phyloP scores from a whole-genome alignment of 2,888 invertebrate species.

The Chrysolina oricalcia region DNA sequence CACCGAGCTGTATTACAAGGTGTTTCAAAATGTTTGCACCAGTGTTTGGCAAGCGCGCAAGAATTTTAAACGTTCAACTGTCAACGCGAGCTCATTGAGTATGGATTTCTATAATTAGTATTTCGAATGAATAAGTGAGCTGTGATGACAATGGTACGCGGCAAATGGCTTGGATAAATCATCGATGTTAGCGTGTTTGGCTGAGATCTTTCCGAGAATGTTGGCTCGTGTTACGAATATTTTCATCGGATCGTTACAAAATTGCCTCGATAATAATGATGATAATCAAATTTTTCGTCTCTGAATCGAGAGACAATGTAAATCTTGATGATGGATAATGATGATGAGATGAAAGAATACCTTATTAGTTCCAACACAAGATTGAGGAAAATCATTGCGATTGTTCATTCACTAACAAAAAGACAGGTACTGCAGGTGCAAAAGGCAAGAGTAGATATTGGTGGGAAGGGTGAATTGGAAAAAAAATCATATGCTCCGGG shows the following conservation, averaged over 20 bases:
- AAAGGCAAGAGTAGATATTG: no score
- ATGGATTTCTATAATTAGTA: constrained; percentile 48
- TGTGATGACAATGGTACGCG: constrained; percentile 30
- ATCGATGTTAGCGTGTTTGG: not conserved
- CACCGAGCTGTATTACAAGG: constrained; percentile 44
- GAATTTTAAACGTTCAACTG: constrained; percentile 51
- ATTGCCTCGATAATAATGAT: no score
- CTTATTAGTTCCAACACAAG: no score
- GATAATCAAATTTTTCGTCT: no score
- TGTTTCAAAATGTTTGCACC: constrained; percentile 48
- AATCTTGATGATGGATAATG: no score
- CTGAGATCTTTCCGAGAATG: not conserved
- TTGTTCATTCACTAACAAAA: no score
- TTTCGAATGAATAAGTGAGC: constrained; percentile 33
- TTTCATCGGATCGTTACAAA: not conserved
- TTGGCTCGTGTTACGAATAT: not conserved
- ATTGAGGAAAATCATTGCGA: no score
- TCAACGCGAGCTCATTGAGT: constrained; percentile 46
- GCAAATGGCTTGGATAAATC: constrained; percentile 24
- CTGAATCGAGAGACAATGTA: no score
- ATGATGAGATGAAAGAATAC: no score
- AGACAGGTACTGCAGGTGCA: no score
- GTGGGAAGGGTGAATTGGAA: no score
- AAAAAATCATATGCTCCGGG: no score
- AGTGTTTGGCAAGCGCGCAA: constrained; percentile 49